phyloP scores from a whole-genome alignment of 2,113 vertebrate species.

The Spilogale gracilis region DNA sequence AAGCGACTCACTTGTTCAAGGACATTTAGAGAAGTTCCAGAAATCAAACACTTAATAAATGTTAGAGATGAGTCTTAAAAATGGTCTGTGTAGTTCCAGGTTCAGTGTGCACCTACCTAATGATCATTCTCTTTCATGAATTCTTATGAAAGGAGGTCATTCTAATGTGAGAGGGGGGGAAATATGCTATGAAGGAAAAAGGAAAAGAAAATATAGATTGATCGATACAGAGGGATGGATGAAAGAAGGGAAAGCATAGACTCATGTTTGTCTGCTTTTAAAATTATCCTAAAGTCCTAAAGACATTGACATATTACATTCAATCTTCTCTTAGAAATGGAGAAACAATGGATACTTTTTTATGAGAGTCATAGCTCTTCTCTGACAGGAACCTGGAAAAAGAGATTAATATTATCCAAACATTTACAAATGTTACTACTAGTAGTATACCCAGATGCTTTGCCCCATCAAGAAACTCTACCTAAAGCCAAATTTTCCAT shows the following conservation, averaged over 20 bases:
- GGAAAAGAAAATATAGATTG: background rate
- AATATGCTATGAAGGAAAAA: background rate
- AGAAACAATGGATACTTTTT: background rate
- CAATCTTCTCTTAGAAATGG: background rate
- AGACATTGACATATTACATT: background rate
- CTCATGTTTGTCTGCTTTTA: background rate
- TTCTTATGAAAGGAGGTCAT: background rate
- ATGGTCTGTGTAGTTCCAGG: background rate
- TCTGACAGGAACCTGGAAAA: background rate
- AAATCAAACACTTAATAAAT: background rate
- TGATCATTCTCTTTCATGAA: background rate
- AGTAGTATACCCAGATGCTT: background rate
- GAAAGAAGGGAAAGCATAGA: background rate
- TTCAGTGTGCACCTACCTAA: background rate
- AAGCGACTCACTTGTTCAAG: background rate
- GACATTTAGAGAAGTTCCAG: background rate
- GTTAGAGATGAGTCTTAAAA: background rate
- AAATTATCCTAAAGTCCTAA: background rate
- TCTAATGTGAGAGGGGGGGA: background rate
- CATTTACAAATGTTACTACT: background rate
- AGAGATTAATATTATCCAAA: background rate
- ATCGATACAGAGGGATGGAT: background rate
- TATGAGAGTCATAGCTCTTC: background rate
- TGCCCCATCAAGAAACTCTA: background rate
- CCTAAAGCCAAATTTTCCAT: background rate